Evolutionary conservation across 92 coral and sea anemone genomes (phyloP).

Genomic region (Scolanthus callimorphus): DNA sequence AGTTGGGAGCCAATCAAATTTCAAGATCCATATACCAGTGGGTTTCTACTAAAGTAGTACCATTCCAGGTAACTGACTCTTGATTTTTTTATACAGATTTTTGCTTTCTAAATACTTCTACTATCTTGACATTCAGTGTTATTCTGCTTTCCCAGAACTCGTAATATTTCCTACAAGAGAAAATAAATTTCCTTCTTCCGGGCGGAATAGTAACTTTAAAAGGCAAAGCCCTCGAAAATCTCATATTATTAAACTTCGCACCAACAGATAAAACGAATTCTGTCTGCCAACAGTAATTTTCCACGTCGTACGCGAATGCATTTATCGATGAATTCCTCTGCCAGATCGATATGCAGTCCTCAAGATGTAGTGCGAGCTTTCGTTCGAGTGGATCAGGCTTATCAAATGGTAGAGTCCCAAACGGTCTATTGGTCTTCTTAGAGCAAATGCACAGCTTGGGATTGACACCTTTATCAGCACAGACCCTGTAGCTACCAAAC

Average conservation of each 20-base stretch:
- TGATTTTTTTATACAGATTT: too few species aligned
- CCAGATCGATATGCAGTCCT: conserved; percentile 42
- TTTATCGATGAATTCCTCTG: conserved; percentile 31
- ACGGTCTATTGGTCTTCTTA: conserved; percentile 5
- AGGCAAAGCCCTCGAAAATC: conserved; percentile 54
- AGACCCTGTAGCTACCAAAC: conserved; percentile 42
- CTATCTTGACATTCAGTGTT: too few species aligned
- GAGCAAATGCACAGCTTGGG: conserved; percentile 33
- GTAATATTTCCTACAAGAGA: conserved; percentile 41
- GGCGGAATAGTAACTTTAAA: conserved; percentile 33
- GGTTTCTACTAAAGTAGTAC: too few species aligned
- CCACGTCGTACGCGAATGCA: conserved; percentile 56
- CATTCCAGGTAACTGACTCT: too few species aligned
- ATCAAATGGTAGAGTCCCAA: too few species aligned
- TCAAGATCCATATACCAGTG: too few species aligned
- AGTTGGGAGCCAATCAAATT: too few species aligned
- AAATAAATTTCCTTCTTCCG: conserved; percentile 46
- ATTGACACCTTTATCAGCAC: conserved; percentile 8
- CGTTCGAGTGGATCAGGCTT: too few species aligned
- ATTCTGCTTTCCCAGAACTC: neutral
- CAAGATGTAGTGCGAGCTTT: conserved; percentile 8
- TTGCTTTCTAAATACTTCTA: too few species aligned
- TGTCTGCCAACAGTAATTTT: conserved; percentile 33
- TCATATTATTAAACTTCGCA: conserved; percentile 33
- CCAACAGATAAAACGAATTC: conserved; percentile 9